Conservation (phyloP, 2,888 invertebrate genomes). For the Dasysyrphus tricinctus region DNA sequence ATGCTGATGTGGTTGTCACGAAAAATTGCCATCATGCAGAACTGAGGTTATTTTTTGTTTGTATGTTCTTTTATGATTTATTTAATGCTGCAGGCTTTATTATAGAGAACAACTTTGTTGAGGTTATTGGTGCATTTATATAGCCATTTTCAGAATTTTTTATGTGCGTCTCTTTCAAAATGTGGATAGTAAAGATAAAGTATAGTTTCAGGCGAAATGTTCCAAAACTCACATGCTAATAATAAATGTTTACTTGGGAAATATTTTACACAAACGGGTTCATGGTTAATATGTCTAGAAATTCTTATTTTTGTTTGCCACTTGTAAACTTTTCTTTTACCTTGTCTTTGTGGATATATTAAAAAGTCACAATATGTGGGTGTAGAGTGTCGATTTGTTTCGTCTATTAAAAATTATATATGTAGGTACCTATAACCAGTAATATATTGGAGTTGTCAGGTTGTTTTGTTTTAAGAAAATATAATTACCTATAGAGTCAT, state of each 20-base stretch:
- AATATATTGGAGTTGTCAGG: no score
- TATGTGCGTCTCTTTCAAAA: background rate
- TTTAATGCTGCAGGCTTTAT: conserved; percentile 8
- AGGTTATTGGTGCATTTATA: conserved; percentile 7
- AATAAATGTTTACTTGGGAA: conserved; percentile 5
- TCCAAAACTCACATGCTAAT: background rate
- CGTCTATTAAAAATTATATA: no score
- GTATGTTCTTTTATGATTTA: conserved; percentile 26
- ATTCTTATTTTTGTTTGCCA: background rate
- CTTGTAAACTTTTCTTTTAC: background rate
- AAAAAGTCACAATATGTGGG: no score
- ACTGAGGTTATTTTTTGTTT: background rate
- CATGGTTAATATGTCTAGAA: background rate
- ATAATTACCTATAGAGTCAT: no score
- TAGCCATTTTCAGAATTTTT: conserved; percentile 8
- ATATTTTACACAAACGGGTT: background rate
- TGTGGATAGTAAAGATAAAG: conserved; percentile 12
- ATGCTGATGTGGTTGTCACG: conserved; percentile 9
- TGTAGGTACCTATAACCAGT: no score
- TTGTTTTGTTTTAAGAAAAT: no score
- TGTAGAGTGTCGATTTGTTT: no score
- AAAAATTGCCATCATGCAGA: background rate
- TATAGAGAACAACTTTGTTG: conserved; percentile 10
- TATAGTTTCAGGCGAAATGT: conserved; percentile 32
- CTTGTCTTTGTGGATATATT: no score